These are phyloP conservation scores for Athalia rosae DNA, from an alignment of 2,888 invertebrate genomes.

Conservation along the genomic window DNA sequence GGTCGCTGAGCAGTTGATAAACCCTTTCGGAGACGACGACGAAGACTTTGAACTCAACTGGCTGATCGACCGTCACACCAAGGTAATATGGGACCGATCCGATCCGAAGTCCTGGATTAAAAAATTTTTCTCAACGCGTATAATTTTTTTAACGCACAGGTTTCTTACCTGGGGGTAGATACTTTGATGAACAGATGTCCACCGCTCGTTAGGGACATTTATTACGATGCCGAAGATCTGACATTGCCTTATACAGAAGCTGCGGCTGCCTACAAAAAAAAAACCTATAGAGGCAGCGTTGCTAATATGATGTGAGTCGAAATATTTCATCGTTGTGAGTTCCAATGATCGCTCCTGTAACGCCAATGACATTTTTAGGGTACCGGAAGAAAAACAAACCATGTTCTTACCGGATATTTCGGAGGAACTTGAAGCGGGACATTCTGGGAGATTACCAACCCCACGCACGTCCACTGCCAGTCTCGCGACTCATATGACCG, in stretches of 20 bases:
- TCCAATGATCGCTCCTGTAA: background rate
- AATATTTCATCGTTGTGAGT: background rate
- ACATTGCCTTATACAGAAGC: conserved; percentile 77
- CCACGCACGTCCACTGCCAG: conserved; percentile 64
- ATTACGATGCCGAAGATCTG: conserved; percentile 75
- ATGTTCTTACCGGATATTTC: conserved; percentile 76
- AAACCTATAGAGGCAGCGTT: conserved; percentile 77
- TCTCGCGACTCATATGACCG: conserved; percentile 58
- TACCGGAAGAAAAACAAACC: conserved; percentile 76
- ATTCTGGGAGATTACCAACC: conserved; percentile 53
- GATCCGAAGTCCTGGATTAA: background rate
- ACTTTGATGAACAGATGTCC: conserved; percentile 75
- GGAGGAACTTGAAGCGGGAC: conserved; percentile 74
- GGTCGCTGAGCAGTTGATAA: conserved; percentile 79
- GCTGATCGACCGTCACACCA: conserved; percentile 78
- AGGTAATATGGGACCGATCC: conserved; percentile 68
- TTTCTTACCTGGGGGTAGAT: conserved; percentile 77
- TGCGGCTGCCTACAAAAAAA: conserved; percentile 76
- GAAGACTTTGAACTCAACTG: conserved; percentile 80
- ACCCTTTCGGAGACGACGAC: conserved; percentile 80
- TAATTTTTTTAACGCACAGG: conserved; percentile 64
- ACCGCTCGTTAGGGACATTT: conserved; percentile 76
- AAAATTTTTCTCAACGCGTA: background rate
- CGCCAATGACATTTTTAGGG: conserved; percentile 65
- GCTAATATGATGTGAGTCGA: conserved; percentile 76